Base-by-base conservation (phyloP, 2,797 vertebrate species). In the Peromyscus melanophrys region DNA sequence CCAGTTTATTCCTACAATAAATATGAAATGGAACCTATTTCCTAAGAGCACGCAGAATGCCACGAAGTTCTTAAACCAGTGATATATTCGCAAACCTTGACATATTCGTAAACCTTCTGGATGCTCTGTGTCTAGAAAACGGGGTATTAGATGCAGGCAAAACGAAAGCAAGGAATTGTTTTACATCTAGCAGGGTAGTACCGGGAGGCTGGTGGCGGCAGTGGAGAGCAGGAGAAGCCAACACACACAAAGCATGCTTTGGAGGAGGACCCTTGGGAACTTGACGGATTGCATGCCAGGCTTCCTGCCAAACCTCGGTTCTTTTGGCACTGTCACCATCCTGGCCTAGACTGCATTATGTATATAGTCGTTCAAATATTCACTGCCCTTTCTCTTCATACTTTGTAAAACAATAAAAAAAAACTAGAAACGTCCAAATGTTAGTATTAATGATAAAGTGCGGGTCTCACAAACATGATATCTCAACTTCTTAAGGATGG, bases 401-500 rank as follows among this genome's bases (percentile, higher is more conserved):
- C 71, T 95, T 86, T 73, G 75, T 71, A 86, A 95, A 93, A 76
- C 55, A 94, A 83, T 83, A 93, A 84, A 92, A 71, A 92, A 69
- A 49, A 88, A 49, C 19, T 75, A n/a, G 55, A 88, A 96, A 95
- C 82, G 63, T 92, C 83, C 61, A 92, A 95, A 93, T 40, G 37
- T 89, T 90, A 13, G 12, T 46, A 57, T 89, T 69, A 37, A 46
- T 55, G 55, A 89, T 88, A 91, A 94, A 90, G 17, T 27, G 29
- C 4, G 12, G 7, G 6, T 73, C 23, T 92, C 43, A 67, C 59
- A 57, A 90, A 46, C 4, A 43, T 61, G 71, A 5, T 49, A 31
- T 52, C 59, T 90, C 0, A 1, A 89, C 69, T 81, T 46, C 69
- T 81, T 46, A 29, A 77, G 92, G 34, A 63, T 37, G 37, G 43